Evolutionary conservation across 2,888 invertebrate genomes (phyloP).

Genomic region (Masnerella sp.): DNA sequence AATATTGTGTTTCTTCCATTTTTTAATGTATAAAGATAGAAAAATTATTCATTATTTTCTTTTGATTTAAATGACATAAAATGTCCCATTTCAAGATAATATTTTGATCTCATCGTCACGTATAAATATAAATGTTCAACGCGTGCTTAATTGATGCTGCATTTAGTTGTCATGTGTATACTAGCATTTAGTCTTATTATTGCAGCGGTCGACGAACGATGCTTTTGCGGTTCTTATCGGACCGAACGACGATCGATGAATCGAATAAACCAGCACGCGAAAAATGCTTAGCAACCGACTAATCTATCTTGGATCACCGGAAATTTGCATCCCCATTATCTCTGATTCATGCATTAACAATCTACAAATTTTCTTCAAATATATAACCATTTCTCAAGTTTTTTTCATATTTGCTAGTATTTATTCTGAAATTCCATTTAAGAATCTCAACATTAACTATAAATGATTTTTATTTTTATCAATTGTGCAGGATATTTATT

Average conservation of each 20-base stretch:
- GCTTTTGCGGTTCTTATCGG: constrained; percentile 18
- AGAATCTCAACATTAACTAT: background rate
- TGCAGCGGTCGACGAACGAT: background rate
- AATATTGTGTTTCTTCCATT: no score
- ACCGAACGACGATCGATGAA: constrained; percentile 63
- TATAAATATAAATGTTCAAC: background rate
- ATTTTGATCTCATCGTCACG: background rate
- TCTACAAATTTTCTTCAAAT: background rate
- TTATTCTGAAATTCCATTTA: no score
- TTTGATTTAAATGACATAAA: background rate
- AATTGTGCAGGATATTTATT: no score
- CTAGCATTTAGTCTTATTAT: constrained; percentile 1
- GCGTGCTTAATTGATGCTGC: background rate
- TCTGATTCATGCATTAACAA: background rate
- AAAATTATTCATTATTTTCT: no score
- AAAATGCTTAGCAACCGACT: constrained; percentile 34
- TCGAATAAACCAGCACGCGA: constrained; percentile 61
- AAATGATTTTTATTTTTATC: no score
- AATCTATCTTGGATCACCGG: constrained; percentile 3
- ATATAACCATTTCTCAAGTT: no score
- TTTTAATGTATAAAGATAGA: no score
- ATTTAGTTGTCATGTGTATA: constrained; percentile 1
- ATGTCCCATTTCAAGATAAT: background rate
- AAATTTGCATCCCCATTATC: background rate
- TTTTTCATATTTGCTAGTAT: no score